Evolutionary conservation across 2,797 vertebrate species (phyloP).

Genomic region (Channallabes apus): DNA sequence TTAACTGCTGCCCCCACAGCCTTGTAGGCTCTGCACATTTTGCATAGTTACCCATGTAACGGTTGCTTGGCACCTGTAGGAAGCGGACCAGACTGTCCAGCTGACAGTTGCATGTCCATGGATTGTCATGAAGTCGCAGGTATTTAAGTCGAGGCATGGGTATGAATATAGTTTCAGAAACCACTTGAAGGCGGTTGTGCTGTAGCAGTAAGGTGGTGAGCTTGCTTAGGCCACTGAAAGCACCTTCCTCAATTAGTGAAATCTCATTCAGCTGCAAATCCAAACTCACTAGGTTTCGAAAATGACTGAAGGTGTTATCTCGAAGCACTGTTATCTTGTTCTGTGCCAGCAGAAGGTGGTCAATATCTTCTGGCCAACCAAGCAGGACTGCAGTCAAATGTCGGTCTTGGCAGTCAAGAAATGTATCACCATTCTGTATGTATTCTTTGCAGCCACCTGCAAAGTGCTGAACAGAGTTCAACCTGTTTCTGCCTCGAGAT

Average conservation of each 20-base stretch:
- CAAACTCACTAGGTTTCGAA: slow-evolving; percentile 83
- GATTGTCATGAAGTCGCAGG: slow-evolving; percentile 93
- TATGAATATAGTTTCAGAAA: slow-evolving; percentile 87
- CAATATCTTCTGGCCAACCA: slow-evolving; percentile 87
- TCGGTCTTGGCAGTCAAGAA: slow-evolving; percentile 91
- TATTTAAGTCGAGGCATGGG: slow-evolving; percentile 83
- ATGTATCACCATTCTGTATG: slow-evolving; percentile 85
- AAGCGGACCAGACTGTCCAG: slow-evolving; percentile 86
- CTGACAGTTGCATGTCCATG: slow-evolving; percentile 88
- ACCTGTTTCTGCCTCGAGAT: slow-evolving; percentile 63
- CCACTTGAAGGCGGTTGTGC: slow-evolving; percentile 83
- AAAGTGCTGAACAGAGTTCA: slow-evolving; percentile 76
- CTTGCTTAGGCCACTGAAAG: slow-evolving; percentile 85
- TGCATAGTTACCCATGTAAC: slow-evolving; percentile 90
- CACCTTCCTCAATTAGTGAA: slow-evolving; percentile 82
- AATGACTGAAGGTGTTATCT: slow-evolving; percentile 87
- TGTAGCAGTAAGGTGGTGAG: slow-evolving; percentile 92
- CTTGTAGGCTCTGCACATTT: slow-evolving; percentile 80
- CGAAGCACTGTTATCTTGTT: slow-evolving; percentile 87
- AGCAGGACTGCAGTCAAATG: slow-evolving; percentile 80
- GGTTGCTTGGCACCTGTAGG: slow-evolving; percentile 89
- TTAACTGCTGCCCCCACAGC: slow-evolving; percentile 82
- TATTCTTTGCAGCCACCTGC: slow-evolving; percentile 83
- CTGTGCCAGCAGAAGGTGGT: slow-evolving; percentile 90
- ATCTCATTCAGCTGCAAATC: slow-evolving; percentile 96